Conservation (phyloP, 2,797 vertebrate genomes). For the Cygnus olor region DNA sequence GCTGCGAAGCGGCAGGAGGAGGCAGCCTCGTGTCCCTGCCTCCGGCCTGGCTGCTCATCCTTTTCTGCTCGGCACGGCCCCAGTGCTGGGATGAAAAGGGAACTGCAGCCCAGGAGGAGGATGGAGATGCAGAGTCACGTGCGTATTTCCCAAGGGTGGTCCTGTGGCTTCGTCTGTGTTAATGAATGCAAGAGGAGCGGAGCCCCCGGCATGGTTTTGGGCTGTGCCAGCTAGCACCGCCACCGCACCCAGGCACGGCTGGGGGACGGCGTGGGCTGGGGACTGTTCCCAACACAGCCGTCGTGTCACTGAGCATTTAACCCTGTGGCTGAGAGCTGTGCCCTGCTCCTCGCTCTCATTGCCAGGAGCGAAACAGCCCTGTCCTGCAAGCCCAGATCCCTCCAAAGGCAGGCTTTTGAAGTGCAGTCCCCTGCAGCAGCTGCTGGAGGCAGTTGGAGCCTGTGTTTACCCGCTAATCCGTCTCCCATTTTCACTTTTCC, state of each 20-base stretch:
- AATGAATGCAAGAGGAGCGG: background rate
- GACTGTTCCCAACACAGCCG: background rate
- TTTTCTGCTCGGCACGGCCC: background rate
- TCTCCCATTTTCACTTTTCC: background rate
- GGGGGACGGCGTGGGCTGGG: background rate
- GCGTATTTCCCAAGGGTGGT: background rate
- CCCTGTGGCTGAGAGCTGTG: background rate
- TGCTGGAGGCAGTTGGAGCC: background rate
- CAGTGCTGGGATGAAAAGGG: background rate
- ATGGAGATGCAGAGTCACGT: background rate
- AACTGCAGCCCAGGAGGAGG: background rate
- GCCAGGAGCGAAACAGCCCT: background rate
- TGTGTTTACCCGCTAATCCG: background rate
- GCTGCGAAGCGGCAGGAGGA: background rate
- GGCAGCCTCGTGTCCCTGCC: accelerated
- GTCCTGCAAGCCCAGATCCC: background rate
- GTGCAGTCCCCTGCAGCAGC: background rate
- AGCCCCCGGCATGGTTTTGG: background rate
- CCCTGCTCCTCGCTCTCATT: background rate
- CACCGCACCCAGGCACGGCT: accelerated
- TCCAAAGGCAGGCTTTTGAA: background rate
- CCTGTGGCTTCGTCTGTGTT: background rate
- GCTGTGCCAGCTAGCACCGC: background rate
- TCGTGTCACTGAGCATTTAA: accelerated
- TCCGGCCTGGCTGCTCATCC: background rate